phyloP scores from a whole-genome alignment of 1,140 invertebrate genomes.

The Zophobas morio region DNA sequence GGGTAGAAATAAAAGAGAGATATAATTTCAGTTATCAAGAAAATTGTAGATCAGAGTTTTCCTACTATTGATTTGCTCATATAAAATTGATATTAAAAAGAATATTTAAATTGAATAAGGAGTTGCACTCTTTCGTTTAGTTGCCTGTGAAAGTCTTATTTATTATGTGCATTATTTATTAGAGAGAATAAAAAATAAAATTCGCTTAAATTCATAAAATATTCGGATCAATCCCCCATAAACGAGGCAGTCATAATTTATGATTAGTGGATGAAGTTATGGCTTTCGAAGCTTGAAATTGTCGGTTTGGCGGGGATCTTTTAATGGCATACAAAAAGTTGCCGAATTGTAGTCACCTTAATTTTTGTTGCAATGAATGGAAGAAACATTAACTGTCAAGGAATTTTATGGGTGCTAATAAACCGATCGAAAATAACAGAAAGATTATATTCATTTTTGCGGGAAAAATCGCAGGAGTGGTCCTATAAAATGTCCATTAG shows the following conservation, averaged over 20 bases:
- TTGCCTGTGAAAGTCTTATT: no score
- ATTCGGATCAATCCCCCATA: slow-evolving; percentile 4
- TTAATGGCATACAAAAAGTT: slow-evolving; percentile 33
- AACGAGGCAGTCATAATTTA: slow-evolving; percentile 22
- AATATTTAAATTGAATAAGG: no score
- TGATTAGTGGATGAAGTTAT: slow-evolving; percentile 11
- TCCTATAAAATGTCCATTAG: slow-evolving; percentile 49
- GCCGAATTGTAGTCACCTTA: slow-evolving; percentile 29
- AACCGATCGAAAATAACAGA: slow-evolving; percentile 48
- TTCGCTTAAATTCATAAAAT: not conserved
- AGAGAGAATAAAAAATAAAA: slow-evolving; percentile 5
- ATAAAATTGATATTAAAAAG: no score
- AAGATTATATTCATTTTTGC: slow-evolving; percentile 48
- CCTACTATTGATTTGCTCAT: no score
- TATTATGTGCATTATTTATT: not conserved
- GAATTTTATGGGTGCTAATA: slow-evolving; percentile 46
- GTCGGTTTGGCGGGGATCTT: not conserved
- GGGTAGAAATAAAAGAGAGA: no score
- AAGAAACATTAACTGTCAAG: slow-evolving; percentile 40
- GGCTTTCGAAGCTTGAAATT: not conserved
- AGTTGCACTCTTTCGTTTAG: no score
- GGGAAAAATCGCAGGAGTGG: slow-evolving; percentile 46
- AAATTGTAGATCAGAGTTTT: no score
- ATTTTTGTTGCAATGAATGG: slow-evolving; percentile 48
- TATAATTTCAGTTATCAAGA: no score